Evolutionary conservation across 2,113 vertebrate genomes (phyloP).

Genomic region (Cebus imitator): DNA sequence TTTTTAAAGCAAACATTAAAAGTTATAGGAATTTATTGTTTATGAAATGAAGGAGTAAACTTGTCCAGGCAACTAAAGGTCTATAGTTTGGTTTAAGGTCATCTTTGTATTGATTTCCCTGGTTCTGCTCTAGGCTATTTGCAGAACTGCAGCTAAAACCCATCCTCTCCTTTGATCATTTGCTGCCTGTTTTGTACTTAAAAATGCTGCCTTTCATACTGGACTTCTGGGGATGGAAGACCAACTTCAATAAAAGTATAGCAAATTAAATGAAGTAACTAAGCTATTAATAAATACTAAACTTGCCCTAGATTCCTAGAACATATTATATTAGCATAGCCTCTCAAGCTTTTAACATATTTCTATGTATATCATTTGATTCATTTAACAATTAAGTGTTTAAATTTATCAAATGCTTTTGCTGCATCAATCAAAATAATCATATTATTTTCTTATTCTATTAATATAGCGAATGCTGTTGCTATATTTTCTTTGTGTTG

Average conservation of each 20-base stretch:
- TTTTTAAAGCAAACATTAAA: constrained; percentile 6
- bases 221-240: constrained; percentile 8
- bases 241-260: constrained; percentile 33
- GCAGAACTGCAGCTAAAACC: neutral
- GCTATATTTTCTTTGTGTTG: neutral
- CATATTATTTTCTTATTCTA: neutral
- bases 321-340: neutral
- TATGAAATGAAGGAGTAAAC: neutral
- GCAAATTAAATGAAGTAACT: neutral
- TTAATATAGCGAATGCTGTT: neutral
- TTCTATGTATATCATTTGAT: neutral
- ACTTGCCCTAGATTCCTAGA: neutral
- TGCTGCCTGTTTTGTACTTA: constrained; percentile 45
- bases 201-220: constrained; percentile 33
- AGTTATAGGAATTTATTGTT: neutral
- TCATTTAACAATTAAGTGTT: neutral
- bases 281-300: constrained; percentile 34
- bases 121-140: neutral
- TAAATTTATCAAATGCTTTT: neutral
- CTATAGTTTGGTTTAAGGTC: neutral
- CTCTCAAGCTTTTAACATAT: neutral
- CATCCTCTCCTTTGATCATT: constrained; percentile 7
- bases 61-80: neutral
- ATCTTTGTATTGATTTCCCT: neutral
- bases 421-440: neutral